These are phyloP conservation scores for Nothocercus julius DNA, from an alignment of 2,113 vertebrate genomes.

Conservation along the genomic window DNA sequence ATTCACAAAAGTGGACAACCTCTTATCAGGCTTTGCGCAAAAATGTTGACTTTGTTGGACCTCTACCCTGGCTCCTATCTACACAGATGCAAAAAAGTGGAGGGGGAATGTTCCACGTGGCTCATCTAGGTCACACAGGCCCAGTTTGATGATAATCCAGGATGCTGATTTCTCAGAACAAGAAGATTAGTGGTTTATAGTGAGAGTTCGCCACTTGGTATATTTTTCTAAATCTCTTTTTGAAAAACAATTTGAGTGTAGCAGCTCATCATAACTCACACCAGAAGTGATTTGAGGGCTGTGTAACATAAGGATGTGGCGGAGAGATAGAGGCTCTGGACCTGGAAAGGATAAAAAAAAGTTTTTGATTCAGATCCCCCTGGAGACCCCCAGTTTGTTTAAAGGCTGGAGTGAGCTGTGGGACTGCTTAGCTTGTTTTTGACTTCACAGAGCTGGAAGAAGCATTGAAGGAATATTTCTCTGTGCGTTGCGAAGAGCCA, in stretches of 20 bases:
- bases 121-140: background rate
- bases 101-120: background rate
- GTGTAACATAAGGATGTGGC: background rate
- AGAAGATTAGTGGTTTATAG: background rate
- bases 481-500: conserved; percentile 16
- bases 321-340: background rate
- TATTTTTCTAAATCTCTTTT: background rate
- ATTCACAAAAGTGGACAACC: background rate
- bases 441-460: conserved; percentile 22
- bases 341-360: background rate
- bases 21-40: background rate
- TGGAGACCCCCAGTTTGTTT: background rate
- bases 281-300: background rate
- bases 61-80: background rate
- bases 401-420: background rate
- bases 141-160: background rate
- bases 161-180: background rate
- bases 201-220: background rate
- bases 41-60: background rate
- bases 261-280: background rate
- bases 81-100: background rate
- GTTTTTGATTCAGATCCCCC: background rate
- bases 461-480: conserved; percentile 23
- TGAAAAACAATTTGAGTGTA: background rate
- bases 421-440: conserved; percentile 23